These are phyloP conservation scores for Malaclemys terrapin DNA, from an alignment of 2,113 vertebrate species.

Conservation along the genomic window DNA sequence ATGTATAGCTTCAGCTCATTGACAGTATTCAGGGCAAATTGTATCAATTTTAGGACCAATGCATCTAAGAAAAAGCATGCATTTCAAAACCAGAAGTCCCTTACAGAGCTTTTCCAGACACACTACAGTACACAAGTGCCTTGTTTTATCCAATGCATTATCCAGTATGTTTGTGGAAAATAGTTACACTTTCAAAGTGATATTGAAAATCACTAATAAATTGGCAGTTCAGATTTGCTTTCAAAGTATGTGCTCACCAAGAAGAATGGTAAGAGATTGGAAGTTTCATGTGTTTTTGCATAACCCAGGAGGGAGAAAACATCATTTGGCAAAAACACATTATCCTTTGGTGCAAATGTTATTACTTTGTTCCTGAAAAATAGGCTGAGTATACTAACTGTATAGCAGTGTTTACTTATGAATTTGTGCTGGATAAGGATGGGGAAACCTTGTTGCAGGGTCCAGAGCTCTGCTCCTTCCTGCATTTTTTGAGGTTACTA, in stretches of 20 bases:
- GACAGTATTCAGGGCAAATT: background rate
- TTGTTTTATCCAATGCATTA: background rate
- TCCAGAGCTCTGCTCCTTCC: slow-evolving; percentile 28
- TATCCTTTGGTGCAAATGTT: slow-evolving; percentile 35
- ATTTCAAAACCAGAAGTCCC: background rate
- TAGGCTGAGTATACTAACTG: background rate
- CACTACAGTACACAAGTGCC: fast-evolving
- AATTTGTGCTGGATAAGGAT: slow-evolving; percentile 36
- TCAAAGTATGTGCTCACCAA: fast-evolving
- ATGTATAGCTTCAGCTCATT: background rate
- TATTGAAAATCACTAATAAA: background rate
- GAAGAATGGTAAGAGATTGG: background rate
- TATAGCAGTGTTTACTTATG: background rate
- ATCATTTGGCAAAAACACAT: slow-evolving; percentile 6
- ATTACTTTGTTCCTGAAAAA: slow-evolving; percentile 44
- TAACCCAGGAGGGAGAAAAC: background rate
- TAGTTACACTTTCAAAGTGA: background rate
- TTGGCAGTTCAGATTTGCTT: background rate
- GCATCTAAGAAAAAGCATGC: background rate
- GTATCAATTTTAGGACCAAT: background rate
- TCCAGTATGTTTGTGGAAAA: background rate
- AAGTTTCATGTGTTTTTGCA: background rate
- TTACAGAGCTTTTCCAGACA: background rate
- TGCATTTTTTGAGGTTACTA: slow-evolving; percentile 13
- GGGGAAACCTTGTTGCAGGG: slow-evolving; percentile 26